Base-by-base conservation (phyloP, 2,113 vertebrate species). In the Pithys albifrons region DNA sequence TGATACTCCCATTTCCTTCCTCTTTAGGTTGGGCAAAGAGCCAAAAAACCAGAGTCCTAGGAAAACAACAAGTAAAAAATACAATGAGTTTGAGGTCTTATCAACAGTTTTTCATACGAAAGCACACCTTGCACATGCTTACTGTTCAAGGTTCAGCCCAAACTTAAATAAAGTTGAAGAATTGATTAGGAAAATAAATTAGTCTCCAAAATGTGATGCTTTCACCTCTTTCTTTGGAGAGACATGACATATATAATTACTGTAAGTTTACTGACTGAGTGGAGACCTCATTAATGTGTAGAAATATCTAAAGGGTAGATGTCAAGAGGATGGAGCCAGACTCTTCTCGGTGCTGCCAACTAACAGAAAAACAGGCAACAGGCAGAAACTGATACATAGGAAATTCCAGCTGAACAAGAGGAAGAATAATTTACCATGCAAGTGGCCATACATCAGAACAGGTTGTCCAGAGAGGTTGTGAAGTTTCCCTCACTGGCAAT, bases 1-100 rank as follows among this genome's bases (percentile, higher is more conserved):
- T 96, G 91, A 94, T 91, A 96, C 91, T 90, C 93, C 93, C 75
- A 84, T 88, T 95, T 97, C 95, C 95, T 93, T 74, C 22, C 48
- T 70, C 33, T 79, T 75, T 83, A 57, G 3, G 39, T 49, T 74
- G n/a, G 91, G 90, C 75, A 92, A 73, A 17, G 25, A 85, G 88
- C 88, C 90, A 95, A 83, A 85, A 85, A 51, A 28, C 0, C 14
- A 46, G 10, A 64, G 22, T 46, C 54, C 67, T 64, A 45, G 22
- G 27, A 80, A 94, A 95, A 90, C 52, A 94, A 96, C 49, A 88
- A 88, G 33, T 67, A 95, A 89, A 94, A 94, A 93, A 48, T 59
- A 88, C 64, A 88, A 46, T 59, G 71, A 79, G 19, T 66, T 77
- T 62, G 43, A 83, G 81, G 73, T 89, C n/a, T 48, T 62, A 93